These are phyloP conservation scores for Spinus pinus DNA, from an alignment of 2,797 vertebrate genomes.

Conservation along the genomic window DNA sequence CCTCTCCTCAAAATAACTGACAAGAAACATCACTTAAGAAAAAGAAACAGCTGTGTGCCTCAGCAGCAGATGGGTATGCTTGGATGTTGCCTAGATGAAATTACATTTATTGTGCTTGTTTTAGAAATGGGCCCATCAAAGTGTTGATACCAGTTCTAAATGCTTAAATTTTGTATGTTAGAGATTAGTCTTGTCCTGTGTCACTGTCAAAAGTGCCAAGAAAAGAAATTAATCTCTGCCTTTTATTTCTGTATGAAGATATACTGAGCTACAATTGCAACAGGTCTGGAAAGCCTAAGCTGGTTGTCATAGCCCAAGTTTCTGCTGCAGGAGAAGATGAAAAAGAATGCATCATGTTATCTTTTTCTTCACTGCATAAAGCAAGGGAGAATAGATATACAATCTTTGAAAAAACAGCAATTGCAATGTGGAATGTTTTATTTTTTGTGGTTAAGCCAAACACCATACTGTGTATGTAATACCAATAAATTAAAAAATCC, in stretches of 20 bases:
- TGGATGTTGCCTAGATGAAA: constrained; percentile 50
- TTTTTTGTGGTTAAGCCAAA: not conserved
- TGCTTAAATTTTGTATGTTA: not conserved
- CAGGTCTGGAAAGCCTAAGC: not conserved
- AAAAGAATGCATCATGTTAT: not conserved
- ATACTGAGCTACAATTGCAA: not conserved
- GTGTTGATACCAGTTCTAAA: not conserved
- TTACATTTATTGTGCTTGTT: constrained; percentile 60
- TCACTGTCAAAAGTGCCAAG: not conserved
- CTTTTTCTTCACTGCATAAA: not conserved
- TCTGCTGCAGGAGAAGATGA: not conserved
- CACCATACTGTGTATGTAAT: not conserved
- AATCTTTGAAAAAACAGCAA: not conserved
- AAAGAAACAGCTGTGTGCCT: constrained; percentile 45
- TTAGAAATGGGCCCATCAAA: constrained; percentile 7
- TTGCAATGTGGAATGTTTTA: not conserved
- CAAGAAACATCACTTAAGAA: constrained; percentile 21
- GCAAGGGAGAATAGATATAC: not conserved
- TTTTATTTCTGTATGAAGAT: not conserved
- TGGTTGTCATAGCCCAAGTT: not conserved
- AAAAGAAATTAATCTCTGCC: not conserved
- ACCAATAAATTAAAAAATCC: not conserved
- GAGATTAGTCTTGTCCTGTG: not conserved
- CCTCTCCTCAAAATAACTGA: constrained; percentile 18
- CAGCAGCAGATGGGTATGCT: constrained; percentile 30